These are phyloP conservation scores for Potamarius usumacintae DNA, from an alignment of 2,113 vertebrate species.

Conservation along the genomic window DNA sequence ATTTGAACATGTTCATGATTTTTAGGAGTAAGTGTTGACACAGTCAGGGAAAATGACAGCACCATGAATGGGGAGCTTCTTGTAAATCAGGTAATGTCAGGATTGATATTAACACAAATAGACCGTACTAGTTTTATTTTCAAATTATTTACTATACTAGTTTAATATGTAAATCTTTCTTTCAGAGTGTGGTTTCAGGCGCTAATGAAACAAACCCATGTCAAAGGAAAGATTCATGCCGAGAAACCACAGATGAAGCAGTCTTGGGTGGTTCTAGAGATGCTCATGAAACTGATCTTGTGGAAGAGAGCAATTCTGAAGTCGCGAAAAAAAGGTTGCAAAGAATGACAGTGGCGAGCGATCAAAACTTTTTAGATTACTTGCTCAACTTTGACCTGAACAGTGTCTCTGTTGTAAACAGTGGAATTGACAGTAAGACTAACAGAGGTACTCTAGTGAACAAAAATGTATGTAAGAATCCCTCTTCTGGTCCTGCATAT, in stretches of 20 bases:
- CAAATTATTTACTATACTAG: background rate
- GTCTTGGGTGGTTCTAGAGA: background rate
- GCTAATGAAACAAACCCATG: background rate
- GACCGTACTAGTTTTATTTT: background rate
- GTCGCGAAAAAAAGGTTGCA: constrained; percentile 16
- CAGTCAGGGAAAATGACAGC: background rate
- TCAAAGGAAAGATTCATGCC: background rate
- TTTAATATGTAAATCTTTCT: constrained; percentile 11
- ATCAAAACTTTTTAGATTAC: constrained; percentile 47
- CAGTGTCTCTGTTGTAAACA: background rate
- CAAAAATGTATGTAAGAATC: background rate
- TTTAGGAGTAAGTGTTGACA: constrained; percentile 41
- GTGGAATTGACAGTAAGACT: background rate
- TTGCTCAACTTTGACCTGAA: constrained; percentile 50
- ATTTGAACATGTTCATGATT: constrained; percentile 34
- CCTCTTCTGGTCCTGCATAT: background rate
- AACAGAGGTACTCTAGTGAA: background rate
- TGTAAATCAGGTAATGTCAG: constrained; percentile 19
- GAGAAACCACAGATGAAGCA: background rate
- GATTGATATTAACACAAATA: background rate
- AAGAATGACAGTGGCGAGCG: background rate
- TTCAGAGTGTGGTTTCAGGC: constrained; percentile 35
- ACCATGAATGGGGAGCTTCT: constrained; percentile 1
- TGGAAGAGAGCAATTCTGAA: background rate
- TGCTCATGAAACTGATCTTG: background rate